A percentile compares a stretch with the other conserved stretches of the same genome.
These are phyloP conservation scores for Elephantulus edwardii DNA, from an alignment of 2,113 vertebrate species.

Conservation along the genomic window DNA sequence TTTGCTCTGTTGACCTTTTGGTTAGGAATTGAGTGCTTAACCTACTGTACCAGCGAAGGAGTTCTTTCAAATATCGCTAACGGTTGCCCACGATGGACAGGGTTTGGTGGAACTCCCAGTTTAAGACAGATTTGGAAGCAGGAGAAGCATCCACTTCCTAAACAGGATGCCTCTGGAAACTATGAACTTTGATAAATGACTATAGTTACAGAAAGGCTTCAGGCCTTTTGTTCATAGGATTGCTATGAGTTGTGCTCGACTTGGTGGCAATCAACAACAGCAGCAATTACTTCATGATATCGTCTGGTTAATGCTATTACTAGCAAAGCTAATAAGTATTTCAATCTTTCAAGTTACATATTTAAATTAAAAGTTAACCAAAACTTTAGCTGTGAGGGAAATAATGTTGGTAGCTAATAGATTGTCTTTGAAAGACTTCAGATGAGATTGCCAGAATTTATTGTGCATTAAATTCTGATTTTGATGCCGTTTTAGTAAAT, in stretches of 20 bases:
- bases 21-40: neutral
- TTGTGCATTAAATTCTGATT: neutral
- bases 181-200: too few relatives aligned
- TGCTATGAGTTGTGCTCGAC: too few relatives aligned
- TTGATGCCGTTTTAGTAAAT: neutral
- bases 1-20: neutral
- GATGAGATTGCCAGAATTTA: neutral
- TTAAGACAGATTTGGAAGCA: too few relatives aligned
- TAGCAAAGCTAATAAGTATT: neutral
- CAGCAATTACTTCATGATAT: neutral
- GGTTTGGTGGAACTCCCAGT: too few relatives aligned
- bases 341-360: neutral
- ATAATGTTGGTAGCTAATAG: neutral
- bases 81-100: too few relatives aligned
- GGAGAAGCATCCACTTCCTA: too few relatives aligned
- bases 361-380: neutral
- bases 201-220: too few relatives aligned
- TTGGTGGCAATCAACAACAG: neutral
- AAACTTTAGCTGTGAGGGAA: neutral
- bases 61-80: too few relatives aligned
- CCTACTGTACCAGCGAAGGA: neutral
- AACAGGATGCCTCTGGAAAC: too few relatives aligned
- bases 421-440: neutral
- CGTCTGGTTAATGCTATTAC: neutral
- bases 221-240: too few relatives aligned